These are phyloP conservation scores for Dicrurus megarhynchus DNA, from an alignment of 2,113 vertebrate genomes.

Conservation along the genomic window DNA sequence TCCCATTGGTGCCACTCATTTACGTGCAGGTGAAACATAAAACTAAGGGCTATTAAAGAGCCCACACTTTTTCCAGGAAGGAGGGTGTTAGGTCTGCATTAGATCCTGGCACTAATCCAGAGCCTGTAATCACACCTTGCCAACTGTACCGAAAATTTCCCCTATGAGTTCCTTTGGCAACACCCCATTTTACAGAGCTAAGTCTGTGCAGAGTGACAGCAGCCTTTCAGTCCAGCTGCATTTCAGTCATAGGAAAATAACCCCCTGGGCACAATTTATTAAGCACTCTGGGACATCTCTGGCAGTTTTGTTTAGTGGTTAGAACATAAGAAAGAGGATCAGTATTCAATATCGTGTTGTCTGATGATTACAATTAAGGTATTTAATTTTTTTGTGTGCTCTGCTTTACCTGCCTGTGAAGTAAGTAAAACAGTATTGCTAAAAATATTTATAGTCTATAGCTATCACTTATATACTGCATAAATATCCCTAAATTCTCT, in stretches of 20 bases:
- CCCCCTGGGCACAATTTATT: conserved; percentile 39
- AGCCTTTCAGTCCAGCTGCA: conserved; percentile 64
- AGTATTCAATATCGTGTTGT: not conserved
- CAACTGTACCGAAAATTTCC: conserved; percentile 62
- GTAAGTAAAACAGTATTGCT: not conserved
- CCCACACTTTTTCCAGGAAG: conserved; percentile 63
- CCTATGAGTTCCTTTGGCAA: conserved; percentile 59
- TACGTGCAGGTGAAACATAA: conserved; percentile 62
- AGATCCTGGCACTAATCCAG: conserved; percentile 49
- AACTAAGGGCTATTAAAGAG: conserved; percentile 51
- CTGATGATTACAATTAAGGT: not conserved
- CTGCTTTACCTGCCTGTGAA: conserved; percentile 8
- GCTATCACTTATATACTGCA: not conserved
- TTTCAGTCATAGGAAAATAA: conserved; percentile 58
- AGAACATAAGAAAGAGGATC: conserved; percentile 17
- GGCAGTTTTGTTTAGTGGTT: conserved; percentile 18
- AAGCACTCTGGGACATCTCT: conserved; percentile 41
- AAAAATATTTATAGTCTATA: not conserved
- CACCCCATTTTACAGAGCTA: conserved; percentile 41
- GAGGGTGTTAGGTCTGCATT: conserved; percentile 61
- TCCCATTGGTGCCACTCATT: conserved; percentile 57
- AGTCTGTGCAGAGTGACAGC: conserved; percentile 59
- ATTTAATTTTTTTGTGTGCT: not conserved
- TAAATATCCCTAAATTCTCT: not conserved
- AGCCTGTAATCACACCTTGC: conserved; percentile 61